Conservation (phyloP, 2,797 vertebrate genomes). For the Tympanoctomys barrerae region DNA sequence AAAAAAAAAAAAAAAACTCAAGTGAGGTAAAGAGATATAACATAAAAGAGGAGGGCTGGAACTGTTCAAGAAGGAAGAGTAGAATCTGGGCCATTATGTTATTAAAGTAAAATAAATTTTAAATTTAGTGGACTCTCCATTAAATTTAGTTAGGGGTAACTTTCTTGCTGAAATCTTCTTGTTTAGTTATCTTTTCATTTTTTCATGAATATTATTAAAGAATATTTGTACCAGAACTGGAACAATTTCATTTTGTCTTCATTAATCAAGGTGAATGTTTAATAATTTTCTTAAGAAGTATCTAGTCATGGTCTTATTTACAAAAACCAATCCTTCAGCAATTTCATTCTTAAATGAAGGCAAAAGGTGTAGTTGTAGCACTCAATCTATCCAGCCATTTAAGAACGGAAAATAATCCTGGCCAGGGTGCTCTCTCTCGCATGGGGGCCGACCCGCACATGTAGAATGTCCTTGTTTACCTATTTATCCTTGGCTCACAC, state of each 20-base stretch:
- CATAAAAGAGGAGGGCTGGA: accelerated
- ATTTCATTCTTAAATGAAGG: background rate
- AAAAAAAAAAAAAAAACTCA: no score
- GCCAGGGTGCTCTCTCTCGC: no score
- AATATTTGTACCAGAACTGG: background rate
- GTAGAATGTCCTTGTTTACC: no score
- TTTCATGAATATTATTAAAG: background rate
- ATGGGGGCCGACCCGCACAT: no score
- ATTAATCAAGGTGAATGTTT: background rate
- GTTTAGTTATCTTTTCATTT: background rate
- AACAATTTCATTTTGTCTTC: background rate
- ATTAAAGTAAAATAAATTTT: background rate
- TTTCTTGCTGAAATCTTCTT: background rate
- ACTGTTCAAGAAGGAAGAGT: background rate
- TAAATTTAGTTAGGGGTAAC: background rate
- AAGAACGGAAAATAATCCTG: background rate
- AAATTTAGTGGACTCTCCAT: background rate
- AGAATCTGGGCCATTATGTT: background rate
- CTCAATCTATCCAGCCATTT: background rate
- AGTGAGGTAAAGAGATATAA: background rate
- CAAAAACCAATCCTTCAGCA: background rate
- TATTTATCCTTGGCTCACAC: no score
- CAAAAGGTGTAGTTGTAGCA: background rate
- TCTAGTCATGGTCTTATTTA: background rate
- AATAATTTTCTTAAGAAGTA: background rate